These are phyloP conservation scores for Asobara japonica DNA, from an alignment of 1,140 invertebrate genomes.

Conservation along the genomic window DNA sequence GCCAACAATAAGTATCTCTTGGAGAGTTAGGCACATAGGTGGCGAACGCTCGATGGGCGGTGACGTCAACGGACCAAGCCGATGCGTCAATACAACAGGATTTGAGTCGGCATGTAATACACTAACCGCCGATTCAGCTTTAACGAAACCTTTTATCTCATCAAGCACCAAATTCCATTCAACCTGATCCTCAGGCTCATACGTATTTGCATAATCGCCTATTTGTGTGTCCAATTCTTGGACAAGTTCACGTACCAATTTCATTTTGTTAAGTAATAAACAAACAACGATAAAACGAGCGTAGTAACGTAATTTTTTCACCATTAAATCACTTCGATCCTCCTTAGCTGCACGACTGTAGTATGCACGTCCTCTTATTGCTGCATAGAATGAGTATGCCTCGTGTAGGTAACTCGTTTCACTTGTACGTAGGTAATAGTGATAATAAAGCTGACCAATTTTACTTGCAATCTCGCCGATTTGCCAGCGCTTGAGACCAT, in stretches of 20 bases:
- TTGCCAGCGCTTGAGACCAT: slow-evolving; percentile 97
- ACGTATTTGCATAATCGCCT: slow-evolving; percentile 93
- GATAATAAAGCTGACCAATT: slow-evolving; percentile 98
- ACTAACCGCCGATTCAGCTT: slow-evolving; percentile 88
- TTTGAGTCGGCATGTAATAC: slow-evolving; percentile 89
- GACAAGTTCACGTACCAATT: slow-evolving; percentile 91
- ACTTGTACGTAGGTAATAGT: slow-evolving; percentile 96
- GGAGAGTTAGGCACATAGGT: slow-evolving; percentile 86
- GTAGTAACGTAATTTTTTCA: slow-evolving; percentile 97
- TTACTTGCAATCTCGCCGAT: slow-evolving; percentile 99
- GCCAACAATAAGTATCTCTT: slow-evolving; percentile 95
- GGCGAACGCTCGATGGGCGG: slow-evolving; percentile 88
- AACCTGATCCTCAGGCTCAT: slow-evolving; percentile 95
- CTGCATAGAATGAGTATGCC: slow-evolving; percentile 95
- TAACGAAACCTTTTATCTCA: slow-evolving; percentile 95
- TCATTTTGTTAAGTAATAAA: slow-evolving; percentile 93
- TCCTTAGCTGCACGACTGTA: slow-evolving; percentile 94
- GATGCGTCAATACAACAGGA: slow-evolving; percentile 83
- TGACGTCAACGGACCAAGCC: slow-evolving; percentile 85
- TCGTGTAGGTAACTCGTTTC: slow-evolving; percentile 97
- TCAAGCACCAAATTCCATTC: slow-evolving; percentile 95
- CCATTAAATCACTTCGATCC: slow-evolving; percentile 95
- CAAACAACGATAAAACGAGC: slow-evolving; percentile 97
- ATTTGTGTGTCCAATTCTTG: slow-evolving; percentile 90
- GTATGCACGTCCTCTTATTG: slow-evolving; percentile 92